phyloP scores from a whole-genome alignment of 2,888 invertebrate genomes.

The Drosophila aldrichi region DNA sequence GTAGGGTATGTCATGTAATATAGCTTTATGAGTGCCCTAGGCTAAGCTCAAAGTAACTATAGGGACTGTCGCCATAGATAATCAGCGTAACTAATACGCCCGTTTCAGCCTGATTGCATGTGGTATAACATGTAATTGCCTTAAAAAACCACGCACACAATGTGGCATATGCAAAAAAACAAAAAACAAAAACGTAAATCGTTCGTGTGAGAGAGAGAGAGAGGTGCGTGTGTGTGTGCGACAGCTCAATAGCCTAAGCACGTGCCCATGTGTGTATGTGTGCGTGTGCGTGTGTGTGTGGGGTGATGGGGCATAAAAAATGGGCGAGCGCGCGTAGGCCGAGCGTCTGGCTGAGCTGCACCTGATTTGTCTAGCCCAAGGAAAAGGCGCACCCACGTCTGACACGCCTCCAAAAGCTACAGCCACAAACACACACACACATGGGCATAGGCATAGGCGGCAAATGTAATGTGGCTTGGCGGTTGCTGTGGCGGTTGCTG shows the following conservation, averaged over 20 bases:
- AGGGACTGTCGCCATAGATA: background rate
- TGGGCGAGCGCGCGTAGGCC: constrained; percentile 49
- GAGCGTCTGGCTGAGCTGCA: constrained; percentile 23
- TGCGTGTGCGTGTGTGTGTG: constrained; percentile 10
- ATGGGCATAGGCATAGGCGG: background rate
- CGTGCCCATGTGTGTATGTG: constrained; percentile 2
- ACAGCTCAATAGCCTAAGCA: constrained; percentile 33
- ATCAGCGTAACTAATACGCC: background rate
- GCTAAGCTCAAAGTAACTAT: background rate
- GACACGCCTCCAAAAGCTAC: background rate
- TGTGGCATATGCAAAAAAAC: constrained; percentile 40
- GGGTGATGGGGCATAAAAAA: constrained; percentile 50
- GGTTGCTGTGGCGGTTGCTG: constrained; percentile 31
- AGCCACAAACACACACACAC: background rate
- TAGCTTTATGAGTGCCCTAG: constrained; percentile 51
- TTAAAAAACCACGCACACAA: constrained; percentile 50
- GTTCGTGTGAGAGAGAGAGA: constrained; percentile 10
- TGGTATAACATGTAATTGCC: constrained; percentile 51
- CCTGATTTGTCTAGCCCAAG: constrained; percentile 9
- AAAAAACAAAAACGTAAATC: constrained; percentile 60
- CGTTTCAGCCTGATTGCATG: background rate
- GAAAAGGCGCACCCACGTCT: background rate
- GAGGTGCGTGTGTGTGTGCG: constrained; percentile 9
- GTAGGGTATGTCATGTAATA: constrained; percentile 22
- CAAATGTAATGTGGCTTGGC: constrained; percentile 36